Evolutionary conservation across 2,797 vertebrate species (phyloP).

Genomic region (Labeo calbasu): DNA sequence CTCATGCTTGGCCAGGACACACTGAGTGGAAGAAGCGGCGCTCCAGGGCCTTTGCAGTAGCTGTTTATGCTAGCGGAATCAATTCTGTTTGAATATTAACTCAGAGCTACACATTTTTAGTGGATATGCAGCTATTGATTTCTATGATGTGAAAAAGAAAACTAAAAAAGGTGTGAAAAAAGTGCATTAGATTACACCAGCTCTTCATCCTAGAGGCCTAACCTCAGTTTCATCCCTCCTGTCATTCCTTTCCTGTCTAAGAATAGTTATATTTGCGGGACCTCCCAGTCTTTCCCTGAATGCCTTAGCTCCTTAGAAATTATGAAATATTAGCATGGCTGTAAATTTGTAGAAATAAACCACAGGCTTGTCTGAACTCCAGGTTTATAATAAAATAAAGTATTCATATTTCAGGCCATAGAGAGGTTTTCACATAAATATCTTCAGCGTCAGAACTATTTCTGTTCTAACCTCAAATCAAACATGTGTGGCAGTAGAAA

Average conservation of each 20-base stretch:
- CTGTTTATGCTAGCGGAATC: conserved; percentile 19
- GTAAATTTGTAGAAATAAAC: conserved; percentile 41
- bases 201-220: conserved; percentile 3
- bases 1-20: conserved; percentile 12
- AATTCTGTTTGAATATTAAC: conserved; percentile 23
- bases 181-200: not conserved
- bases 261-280: conserved; percentile 25
- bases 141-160: not conserved
- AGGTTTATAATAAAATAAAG: conserved; percentile 33
- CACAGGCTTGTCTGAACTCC: conserved; percentile 32
- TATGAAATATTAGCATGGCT: conserved; percentile 38
- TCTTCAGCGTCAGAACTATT: conserved; percentile 35
- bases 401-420: conserved; percentile 29
- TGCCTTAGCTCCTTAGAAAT: conserved; percentile 11
- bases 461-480: conserved; percentile 34
- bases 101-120: not conserved
- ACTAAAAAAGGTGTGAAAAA: not conserved
- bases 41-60: conserved; percentile 3
- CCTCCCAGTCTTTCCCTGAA: conserved; percentile 35
- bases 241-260: conserved; percentile 21
- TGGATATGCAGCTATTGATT: not conserved
- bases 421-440: conserved; percentile 45
- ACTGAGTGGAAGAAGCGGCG: conserved; percentile 29
- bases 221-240: conserved; percentile 22
- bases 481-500: conserved; percentile 25